Conservation (phyloP, 2,113 vertebrate genomes). For the Lampris megalopsis region DNA sequence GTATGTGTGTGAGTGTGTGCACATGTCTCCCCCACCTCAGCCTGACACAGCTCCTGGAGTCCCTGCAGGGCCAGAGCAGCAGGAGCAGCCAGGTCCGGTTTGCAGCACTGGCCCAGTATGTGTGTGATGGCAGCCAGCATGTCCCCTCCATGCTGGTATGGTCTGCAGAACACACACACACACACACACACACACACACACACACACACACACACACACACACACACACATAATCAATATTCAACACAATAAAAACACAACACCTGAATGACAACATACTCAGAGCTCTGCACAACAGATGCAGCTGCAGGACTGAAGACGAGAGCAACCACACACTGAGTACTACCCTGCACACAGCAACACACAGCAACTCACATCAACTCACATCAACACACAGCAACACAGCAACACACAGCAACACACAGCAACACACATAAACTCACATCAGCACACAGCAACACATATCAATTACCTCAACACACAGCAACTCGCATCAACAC, state of each 20-base stretch:
- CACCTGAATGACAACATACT: no score
- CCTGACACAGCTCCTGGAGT: conserved; percentile 90
- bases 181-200: conserved; percentile 11
- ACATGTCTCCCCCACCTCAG: conserved; percentile 85
- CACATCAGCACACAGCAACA: neutral
- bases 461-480: neutral
- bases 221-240: neutral
- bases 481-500: neutral
- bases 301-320: no score
- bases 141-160: conserved; percentile 95
- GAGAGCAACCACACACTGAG: no score
- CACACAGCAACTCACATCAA: neutral
- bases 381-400: no score
- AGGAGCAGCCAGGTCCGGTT: conserved; percentile 88
- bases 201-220: conserved; percentile 5
- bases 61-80: conserved; percentile 91
- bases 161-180: conserved; percentile 75
- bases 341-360: no score
- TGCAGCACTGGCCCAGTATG: conserved; percentile 87
- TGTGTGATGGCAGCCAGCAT: conserved; percentile 93
- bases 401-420: no score
- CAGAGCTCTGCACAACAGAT: no score
- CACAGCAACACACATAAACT: no score
- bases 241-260: neutral
- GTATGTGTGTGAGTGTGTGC: neutral